Base-by-base conservation (phyloP, 2,888 invertebrate genomes). In the Cantharis flavilabris region DNA sequence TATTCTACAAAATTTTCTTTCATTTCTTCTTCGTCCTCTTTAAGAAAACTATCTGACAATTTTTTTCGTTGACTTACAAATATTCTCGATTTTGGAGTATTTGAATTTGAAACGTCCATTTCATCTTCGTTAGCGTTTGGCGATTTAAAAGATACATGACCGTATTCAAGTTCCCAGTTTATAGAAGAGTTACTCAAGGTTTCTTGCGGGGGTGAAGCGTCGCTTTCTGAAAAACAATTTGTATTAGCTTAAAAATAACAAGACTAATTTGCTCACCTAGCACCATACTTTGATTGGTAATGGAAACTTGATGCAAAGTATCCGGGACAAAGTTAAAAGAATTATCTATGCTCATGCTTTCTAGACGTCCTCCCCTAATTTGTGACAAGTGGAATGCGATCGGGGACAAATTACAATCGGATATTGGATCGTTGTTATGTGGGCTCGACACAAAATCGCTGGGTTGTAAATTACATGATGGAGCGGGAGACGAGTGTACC, bases 341-440 rank as follows among this genome's bases (percentile, higher is more conserved):
- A 11, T 87, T 89, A 82, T 91, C 91, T 11, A 90, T 83, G 76
- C 90, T 91, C 89, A 91, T 90, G 77, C 90, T 90, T 88, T 89
- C 89, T 80, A 89, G 90, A 79, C 91, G 90, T 82, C 91, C 90
- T 13, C 90, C 84, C 5, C 28, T 14, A 23, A 23, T 20, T 65
- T 26, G 18, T 3, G 23, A 13, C 9, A 63, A 9, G 23, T 72
- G 70, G 77, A 16, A 69, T 62, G 26, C 65, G 23, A 84, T 81
- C 0, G 84, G 83, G 9, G 84, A 83, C 33, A 84, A 75, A 62
- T 80, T 79, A 73, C 84, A 83, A 14, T 80, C 80, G 14, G 73
- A 14, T n/a, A 80, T 75, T 7, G 16, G 70, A 64, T 83, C 81
- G 62, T 81, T 80, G 30, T 84, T 82, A 0, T 73, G 23, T 0